Base-by-base conservation (phyloP, 2,888 invertebrate genomes). In the Pachycephus smyrnensis region DNA sequence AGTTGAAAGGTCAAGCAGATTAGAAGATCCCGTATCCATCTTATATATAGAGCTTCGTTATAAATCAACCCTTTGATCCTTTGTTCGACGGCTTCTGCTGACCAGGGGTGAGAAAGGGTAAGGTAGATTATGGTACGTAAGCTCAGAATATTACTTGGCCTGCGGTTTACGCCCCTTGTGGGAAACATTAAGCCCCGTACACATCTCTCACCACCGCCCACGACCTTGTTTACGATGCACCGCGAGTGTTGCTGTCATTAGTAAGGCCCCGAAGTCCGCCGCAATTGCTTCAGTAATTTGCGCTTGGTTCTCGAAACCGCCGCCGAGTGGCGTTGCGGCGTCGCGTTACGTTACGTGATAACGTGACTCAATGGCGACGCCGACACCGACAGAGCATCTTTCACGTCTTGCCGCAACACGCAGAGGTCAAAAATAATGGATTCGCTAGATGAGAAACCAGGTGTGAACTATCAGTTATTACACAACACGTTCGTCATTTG, bases 151-250 rank as follows among this genome's bases (percentile, higher is more conserved):
- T 55, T 55, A 55, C 55, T 23, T 71, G 33, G 84, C 83, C 82
- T 87, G 87, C 83, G 88, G 88, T 88, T 87, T 87, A 84, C 87
- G 85, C 85, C 85, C 85, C 84, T 85, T 88, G 85, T 84, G 86
- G 86, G 85, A 86, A 71, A 71, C 31, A 71, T 71, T 71, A 71
- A 71, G 71, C 71, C 71, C 31, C 31, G 71, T 71, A 71, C 78
- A 76, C 55, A 55, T 55, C 55, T 55, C 55, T 55, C 55, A 55
- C 55, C 23, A 55, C 55, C 55, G 23, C 55, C 55, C 81, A 75
- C 84, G 85, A 86, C 83, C 88, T 88, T 85, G 88, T 88, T 88
- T 86, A 84, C 85, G 76, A 88, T 88, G 85, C 85, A 80, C 84
- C 77, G 77, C 74, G 77, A 83, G 81, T 81, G 79, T 85, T 80